Evolutionary conservation across 2,113 vertebrate species (phyloP).

Genomic region (Pseudopodoces humilis): DNA sequence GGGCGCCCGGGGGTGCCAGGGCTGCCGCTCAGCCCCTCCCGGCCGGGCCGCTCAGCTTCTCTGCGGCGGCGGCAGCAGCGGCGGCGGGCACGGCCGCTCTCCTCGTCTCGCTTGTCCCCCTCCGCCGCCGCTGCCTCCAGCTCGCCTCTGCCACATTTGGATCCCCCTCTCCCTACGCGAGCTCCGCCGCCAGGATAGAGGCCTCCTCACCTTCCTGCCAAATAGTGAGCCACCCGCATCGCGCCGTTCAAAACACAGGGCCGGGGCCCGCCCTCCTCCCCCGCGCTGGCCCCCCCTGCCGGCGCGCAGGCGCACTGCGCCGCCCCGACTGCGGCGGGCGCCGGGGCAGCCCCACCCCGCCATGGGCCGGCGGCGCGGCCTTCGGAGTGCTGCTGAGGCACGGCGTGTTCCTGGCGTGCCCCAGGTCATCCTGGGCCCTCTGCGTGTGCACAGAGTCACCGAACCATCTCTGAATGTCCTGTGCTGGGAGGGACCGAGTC

Average conservation of each 20-base stretch:
- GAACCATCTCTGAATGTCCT: accelerated
- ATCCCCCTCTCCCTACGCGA: constrained; percentile 9
- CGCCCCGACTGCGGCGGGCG: constrained; percentile 49
- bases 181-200: not conserved
- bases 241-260: constrained; percentile 44
- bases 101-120: constrained; percentile 34
- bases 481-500: not conserved
- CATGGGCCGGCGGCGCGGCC: accelerated
- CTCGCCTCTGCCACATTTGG: constrained; percentile 42
- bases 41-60: constrained; percentile 52
- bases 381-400: accelerated
- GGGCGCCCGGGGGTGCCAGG: not conserved
- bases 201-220: constrained; percentile 72
- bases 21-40: constrained; percentile 44
- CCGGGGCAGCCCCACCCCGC: not conserved
- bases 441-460: accelerated
- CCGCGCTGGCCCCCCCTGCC: not conserved
- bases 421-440: accelerated
- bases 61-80: not conserved
- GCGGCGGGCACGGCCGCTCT: constrained; percentile 16
- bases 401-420: accelerated
- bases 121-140: constrained; percentile 14
- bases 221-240: constrained; percentile 59
- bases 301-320: not conserved
- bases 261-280: constrained; percentile 23